phyloP scores from a whole-genome alignment of 2,888 invertebrate genomes.

The Colostygia pectinataria region DNA sequence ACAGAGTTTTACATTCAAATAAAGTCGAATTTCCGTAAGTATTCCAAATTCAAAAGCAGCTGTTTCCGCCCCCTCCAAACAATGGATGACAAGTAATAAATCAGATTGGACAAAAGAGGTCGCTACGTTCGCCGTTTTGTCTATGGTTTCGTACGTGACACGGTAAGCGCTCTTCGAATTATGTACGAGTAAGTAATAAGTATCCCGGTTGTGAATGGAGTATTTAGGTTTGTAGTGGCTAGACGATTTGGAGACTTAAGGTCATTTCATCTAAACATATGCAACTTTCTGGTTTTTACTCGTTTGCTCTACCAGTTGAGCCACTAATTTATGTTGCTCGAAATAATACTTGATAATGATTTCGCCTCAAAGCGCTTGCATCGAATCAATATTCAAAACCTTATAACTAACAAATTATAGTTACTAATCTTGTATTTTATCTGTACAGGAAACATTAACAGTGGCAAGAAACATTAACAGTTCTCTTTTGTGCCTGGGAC shows the following conservation, averaged over 20 bases:
- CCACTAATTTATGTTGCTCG: no score
- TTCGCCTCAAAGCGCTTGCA: no score
- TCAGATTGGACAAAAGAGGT: conserved; percentile 35
- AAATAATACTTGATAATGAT: no score
- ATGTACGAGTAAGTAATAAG: no score
- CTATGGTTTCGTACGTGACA: conserved; percentile 60
- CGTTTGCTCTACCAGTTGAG: no score
- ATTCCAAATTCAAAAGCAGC: conserved; percentile 31
- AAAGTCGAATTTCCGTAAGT: conserved; percentile 14
- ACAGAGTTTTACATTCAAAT: conserved; percentile 10
- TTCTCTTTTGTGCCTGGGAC: no score
- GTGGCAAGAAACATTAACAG: no score
- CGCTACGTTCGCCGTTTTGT: conserved; percentile 35
- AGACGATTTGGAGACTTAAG: conserved; percentile 17
- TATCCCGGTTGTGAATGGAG: conserved; percentile 5
- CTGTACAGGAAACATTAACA: no score
- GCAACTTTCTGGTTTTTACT: no score
- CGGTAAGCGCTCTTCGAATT: conserved; percentile 63
- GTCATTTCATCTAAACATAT: background rate
- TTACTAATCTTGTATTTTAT: no score
- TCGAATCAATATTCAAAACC: no score
- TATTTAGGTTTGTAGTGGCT: background rate
- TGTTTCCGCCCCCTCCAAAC: conserved; percentile 23
- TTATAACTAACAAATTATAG: no score
- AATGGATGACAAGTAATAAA: conserved; percentile 32